phyloP scores from a whole-genome alignment of 2,888 invertebrate genomes.

The Crematogaster levior region DNA sequence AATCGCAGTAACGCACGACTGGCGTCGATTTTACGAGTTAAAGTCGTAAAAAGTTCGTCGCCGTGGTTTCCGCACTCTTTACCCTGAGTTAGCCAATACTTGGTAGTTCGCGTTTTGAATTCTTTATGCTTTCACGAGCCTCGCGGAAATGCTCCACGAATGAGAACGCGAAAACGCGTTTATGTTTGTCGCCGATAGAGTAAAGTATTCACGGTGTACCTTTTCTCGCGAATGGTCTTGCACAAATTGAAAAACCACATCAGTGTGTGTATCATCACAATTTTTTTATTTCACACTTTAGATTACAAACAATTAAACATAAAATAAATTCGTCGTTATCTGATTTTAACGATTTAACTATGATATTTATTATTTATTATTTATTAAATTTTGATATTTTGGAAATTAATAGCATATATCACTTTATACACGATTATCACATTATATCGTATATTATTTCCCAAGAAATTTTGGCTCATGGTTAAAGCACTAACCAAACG shows the following conservation, averaged over 20 bases:
- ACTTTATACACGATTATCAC: not conserved
- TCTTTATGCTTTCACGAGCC: slow-evolving; percentile 36
- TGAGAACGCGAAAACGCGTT: slow-evolving; percentile 19
- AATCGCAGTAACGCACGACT: slow-evolving; percentile 48
- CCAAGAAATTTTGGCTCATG: not conserved
- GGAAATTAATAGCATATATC: not conserved
- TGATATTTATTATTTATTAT: not conserved
- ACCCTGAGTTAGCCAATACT: slow-evolving; percentile 39
- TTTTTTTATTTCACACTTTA: not conserved
- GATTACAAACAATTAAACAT: slow-evolving; percentile 2
- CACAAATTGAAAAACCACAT: slow-evolving; percentile 7
- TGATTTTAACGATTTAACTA: not conserved
- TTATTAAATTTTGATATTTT: not conserved
- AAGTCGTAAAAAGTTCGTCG: slow-evolving; percentile 50
- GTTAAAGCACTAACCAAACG: not conserved
- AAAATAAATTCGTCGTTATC: not conserved
- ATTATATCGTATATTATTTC: not conserved
- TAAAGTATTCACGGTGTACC: slow-evolving; percentile 8
- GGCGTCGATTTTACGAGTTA: slow-evolving; percentile 45
- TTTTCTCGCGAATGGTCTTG: slow-evolving; percentile 7
- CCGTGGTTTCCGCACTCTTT: slow-evolving; percentile 30
- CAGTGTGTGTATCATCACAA: not conserved
- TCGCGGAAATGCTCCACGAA: slow-evolving; percentile 15
- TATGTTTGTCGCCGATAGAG: slow-evolving; percentile 8
- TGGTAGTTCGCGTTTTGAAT: slow-evolving; percentile 40